Percentiles rank a stretch among this genome's conserved stretches.
These are phyloP conservation scores for Caenorhabditis sp. DNA, from an alignment of 2,888 invertebrate species.

Conservation along the genomic window DNA sequence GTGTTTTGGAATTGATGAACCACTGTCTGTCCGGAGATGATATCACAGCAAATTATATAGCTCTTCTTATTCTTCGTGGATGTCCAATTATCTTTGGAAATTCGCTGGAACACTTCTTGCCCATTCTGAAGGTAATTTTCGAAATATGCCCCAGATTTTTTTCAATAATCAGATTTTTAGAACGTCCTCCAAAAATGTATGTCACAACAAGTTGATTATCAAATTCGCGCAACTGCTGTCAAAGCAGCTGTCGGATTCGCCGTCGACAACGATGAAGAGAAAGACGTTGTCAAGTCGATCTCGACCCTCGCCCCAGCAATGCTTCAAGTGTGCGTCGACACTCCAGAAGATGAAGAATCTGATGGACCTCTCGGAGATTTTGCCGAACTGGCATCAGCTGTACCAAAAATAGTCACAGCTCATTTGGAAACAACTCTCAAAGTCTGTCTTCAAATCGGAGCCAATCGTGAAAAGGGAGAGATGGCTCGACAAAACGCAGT, in stretches of 20 bases:
- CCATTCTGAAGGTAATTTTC: conserved; percentile 91
- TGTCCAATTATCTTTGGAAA: conserved; percentile 97
- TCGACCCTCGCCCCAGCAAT: conserved; percentile 75
- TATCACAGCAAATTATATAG: conserved; percentile 86
- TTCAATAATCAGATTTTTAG: conserved; percentile 73
- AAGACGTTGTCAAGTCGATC: conserved; percentile 84
- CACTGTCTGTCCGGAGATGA: conserved; percentile 87
- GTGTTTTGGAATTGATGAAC: conserved; percentile 85
- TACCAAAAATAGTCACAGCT: conserved; percentile 90
- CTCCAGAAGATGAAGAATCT: conserved; percentile 85
- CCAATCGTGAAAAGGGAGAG: conserved; percentile 72
- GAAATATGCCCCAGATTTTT: conserved; percentile 75
- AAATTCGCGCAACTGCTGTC: conserved; percentile 74
- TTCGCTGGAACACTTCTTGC: conserved; percentile 87
- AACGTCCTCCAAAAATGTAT: conserved; percentile 42
- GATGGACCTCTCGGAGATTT: conserved; percentile 82
- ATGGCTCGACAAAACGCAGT: conserved; percentile 87
- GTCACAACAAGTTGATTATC: conserved; percentile 32
- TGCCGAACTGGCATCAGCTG: conserved; percentile 90
- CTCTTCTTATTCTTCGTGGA: conserved; percentile 85
- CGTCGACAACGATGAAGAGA: conserved; percentile 89
- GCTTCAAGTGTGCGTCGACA: conserved; percentile 83
- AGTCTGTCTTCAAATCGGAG: conserved; percentile 79
- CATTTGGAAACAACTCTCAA: conserved; percentile 86
- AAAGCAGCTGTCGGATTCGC: conserved; percentile 80